Conservation (phyloP, 2,113 vertebrate genomes). For the Rhinogobius similis region DNA sequence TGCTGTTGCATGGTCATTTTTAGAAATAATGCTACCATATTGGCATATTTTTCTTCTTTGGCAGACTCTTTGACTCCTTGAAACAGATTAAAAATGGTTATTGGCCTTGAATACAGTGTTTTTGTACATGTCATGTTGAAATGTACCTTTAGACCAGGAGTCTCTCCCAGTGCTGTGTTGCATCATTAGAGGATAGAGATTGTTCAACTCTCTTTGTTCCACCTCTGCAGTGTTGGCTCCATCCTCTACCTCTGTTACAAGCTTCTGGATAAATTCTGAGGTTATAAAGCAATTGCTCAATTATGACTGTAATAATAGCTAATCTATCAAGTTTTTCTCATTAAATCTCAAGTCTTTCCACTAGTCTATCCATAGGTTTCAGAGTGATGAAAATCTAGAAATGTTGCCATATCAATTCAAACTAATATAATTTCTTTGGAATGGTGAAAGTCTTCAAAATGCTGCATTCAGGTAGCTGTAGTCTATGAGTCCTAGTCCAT, state of each 20-base stretch:
- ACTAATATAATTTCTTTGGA: too few species aligned
- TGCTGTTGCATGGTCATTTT: not conserved
- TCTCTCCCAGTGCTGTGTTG: conserved; percentile 61
- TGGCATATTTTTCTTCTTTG: conserved; percentile 64
- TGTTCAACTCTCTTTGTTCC: conserved; percentile 65
- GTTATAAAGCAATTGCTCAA: conserved; percentile 1
- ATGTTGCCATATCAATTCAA: too few species aligned
- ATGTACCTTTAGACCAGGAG: conserved; percentile 62
- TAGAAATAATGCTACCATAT: conserved; percentile 63
- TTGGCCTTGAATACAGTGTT: not conserved
- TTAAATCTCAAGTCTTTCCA: too few species aligned
- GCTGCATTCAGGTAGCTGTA: too few species aligned
- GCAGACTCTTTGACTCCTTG: conserved; percentile 65
- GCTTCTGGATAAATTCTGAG: conserved; percentile 76
- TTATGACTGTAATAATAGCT: not conserved
- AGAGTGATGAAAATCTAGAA: too few species aligned
- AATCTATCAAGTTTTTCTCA: not conserved
- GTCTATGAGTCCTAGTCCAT: too few species aligned
- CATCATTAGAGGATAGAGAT: conserved; percentile 66
- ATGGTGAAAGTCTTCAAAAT: too few species aligned
- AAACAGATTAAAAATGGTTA: conserved; percentile 10
- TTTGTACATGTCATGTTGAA: not conserved
- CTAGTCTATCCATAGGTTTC: too few species aligned
- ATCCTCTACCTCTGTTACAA: conserved; percentile 72
- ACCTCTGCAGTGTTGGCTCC: conserved; percentile 51